Conservation (phyloP, 2,113 vertebrate species). For the Pedionomus torquatus region DNA sequence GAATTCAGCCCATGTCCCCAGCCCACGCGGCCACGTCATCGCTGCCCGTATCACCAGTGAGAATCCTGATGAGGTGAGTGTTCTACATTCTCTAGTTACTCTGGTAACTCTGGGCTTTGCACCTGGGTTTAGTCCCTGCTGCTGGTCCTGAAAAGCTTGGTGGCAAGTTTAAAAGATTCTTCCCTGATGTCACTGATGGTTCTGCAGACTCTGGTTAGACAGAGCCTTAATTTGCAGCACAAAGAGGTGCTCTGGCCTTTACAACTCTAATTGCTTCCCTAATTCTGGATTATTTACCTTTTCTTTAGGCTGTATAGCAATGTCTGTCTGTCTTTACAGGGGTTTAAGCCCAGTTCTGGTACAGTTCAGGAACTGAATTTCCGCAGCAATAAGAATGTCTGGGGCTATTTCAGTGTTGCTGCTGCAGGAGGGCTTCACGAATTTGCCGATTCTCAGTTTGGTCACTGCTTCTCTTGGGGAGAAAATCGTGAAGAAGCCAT, state of each 20-base stretch:
- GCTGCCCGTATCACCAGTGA: slow-evolving; percentile 98
- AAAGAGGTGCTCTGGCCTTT: background rate
- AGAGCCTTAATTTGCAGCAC: background rate
- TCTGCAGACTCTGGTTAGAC: background rate
- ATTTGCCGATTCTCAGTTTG: slow-evolving; percentile 98
- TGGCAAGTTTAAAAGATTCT: background rate
- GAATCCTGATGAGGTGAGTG: slow-evolving; percentile 94
- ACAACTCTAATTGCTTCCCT: background rate
- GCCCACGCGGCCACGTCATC: slow-evolving; percentile 94
- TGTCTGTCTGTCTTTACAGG: slow-evolving; percentile 76
- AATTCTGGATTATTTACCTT: background rate
- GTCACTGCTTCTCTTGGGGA: slow-evolving; percentile 99
- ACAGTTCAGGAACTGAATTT: slow-evolving; percentile 98
- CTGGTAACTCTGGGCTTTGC: background rate
- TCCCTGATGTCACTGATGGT: background rate
- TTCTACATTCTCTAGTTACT: fast-evolving
- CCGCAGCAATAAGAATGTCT: slow-evolving; percentile 98
- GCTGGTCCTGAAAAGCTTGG: background rate
- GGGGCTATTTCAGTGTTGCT: slow-evolving; percentile 99
- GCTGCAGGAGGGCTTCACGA: slow-evolving; percentile 97
- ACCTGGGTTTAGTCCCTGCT: background rate
- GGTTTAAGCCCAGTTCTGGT: slow-evolving; percentile 98
- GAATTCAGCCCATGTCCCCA: slow-evolving; percentile 86
- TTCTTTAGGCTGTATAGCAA: background rate
- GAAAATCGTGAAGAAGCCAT: slow-evolving; percentile 99